Conservation (phyloP, 2,888 invertebrate genomes). For the Holacanthella duospinosa region DNA sequence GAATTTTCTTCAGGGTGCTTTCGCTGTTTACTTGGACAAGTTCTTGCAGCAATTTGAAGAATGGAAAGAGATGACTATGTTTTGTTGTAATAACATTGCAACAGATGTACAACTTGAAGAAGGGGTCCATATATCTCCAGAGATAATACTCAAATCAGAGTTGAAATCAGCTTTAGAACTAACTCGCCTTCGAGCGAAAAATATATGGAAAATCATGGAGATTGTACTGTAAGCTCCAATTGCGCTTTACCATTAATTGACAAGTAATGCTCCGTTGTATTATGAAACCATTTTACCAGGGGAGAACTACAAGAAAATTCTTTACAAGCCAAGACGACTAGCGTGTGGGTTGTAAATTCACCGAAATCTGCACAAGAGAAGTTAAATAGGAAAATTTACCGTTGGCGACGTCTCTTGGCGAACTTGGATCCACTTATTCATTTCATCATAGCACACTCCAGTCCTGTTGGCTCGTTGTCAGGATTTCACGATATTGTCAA, state of each 20-base stretch:
- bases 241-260: not conserved
- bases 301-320: not conserved
- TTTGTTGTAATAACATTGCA: constrained; percentile 27
- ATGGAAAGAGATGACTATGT: constrained; percentile 21
- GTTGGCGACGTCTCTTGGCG: constrained; percentile 29
- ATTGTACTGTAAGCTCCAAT: not conserved
- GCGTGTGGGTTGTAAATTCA: constrained; percentile 17
- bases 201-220: constrained; percentile 4
- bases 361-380: not conserved
- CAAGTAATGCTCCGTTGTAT: not conserved
- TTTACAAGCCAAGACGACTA: constrained; percentile 9
- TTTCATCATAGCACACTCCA: constrained; percentile 18
- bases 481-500: constrained; percentile 12
- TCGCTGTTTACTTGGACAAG: constrained; percentile 23
- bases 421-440: constrained; percentile 27
- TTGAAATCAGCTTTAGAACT: constrained; percentile 23
- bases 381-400: constrained; percentile 21
- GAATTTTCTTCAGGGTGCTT: constrained; percentile 24
- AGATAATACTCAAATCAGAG: constrained; percentile 24
- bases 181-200: constrained; percentile 11
- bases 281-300: too few species aligned
- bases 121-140: constrained; percentile 22
- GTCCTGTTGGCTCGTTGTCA: not conserved
- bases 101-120: constrained; percentile 26
- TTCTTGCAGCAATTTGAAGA: constrained; percentile 20